Conservation (phyloP, 2,888 invertebrate genomes). For the Tyria jacobaeae region DNA sequence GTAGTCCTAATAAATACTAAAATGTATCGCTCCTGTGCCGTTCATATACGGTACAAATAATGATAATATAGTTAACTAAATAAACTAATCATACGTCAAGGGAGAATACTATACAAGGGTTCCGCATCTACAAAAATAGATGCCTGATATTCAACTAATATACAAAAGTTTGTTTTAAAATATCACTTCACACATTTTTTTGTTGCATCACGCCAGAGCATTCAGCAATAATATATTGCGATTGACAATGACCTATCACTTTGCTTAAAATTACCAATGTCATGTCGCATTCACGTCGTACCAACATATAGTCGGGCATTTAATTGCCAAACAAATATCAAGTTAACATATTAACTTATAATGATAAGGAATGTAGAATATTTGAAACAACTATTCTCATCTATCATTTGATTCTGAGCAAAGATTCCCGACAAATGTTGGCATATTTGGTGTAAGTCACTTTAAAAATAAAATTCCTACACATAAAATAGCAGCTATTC, state of each 20-base stretch:
- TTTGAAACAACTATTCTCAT: slow-evolving; percentile 25
- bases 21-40: slow-evolving; percentile 62
- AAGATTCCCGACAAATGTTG: slow-evolving; percentile 37
- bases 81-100: slow-evolving; percentile 48
- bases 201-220: slow-evolving; percentile 59
- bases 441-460: slow-evolving; percentile 47
- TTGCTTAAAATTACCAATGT: slow-evolving; percentile 51
- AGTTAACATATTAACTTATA: slow-evolving; percentile 17
- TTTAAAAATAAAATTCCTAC: slow-evolving; percentile 42
- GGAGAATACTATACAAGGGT: slow-evolving; percentile 58
- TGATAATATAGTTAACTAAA: slow-evolving; percentile 47
- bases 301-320: slow-evolving; percentile 30
- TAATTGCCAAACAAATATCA: slow-evolving; percentile 14
- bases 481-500: slow-evolving; percentile 45
- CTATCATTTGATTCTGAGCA: slow-evolving; percentile 32
- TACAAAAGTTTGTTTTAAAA: slow-evolving; percentile 63
- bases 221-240: slow-evolving; percentile 49
- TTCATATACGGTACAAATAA: slow-evolving; percentile 55
- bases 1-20: slow-evolving; percentile 65
- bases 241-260: slow-evolving; percentile 51
- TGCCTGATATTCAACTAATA: slow-evolving; percentile 53
- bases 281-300: slow-evolving; percentile 33
- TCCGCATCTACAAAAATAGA: slow-evolving; percentile 65
- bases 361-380: slow-evolving; percentile 21
- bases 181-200: slow-evolving; percentile 72